A percentile compares a stretch with the other conserved stretches of the same genome.
These are phyloP conservation scores for Acridotheres tristis DNA, from an alignment of 2,797 vertebrate species.

Conservation along the genomic window DNA sequence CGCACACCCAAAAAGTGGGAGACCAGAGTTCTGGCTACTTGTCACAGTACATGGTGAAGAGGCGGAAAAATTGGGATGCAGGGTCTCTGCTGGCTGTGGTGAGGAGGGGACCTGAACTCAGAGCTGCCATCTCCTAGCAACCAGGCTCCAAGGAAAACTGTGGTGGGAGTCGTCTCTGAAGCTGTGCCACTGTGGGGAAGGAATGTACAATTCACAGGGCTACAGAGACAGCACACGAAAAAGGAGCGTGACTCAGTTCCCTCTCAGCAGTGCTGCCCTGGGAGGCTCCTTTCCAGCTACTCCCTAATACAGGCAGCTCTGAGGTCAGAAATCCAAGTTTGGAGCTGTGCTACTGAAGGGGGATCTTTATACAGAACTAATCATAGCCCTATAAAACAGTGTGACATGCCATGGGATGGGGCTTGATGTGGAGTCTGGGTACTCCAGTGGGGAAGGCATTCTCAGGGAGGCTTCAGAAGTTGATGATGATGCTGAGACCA, in stretches of 20 bases:
- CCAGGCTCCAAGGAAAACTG: neutral
- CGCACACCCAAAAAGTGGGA: neutral
- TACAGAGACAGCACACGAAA: neutral
- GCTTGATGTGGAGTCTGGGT: neutral
- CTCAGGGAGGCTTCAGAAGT: neutral
- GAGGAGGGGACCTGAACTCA: neutral
- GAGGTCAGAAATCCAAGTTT: neutral
- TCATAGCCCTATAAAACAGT: neutral
- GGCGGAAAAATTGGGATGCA: neutral
- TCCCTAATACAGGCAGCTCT: neutral
- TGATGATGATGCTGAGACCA: neutral
- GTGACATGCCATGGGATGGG: neutral
- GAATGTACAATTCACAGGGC: neutral
- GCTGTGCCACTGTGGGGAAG: neutral
- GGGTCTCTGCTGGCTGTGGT: neutral
- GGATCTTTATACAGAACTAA: neutral
- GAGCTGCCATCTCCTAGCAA: constrained; percentile 60
- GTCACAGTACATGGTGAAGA: neutral
- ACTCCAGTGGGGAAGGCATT: neutral
- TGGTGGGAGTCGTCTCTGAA: neutral
- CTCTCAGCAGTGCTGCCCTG: neutral
- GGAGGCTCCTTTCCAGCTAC: neutral
- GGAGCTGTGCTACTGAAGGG: neutral
- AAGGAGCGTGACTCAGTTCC: neutral
- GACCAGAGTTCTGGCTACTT: neutral